These are phyloP conservation scores for Pelecanoides urinatrix DNA, from an alignment of 2,113 vertebrate genomes.

Conservation along the genomic window DNA sequence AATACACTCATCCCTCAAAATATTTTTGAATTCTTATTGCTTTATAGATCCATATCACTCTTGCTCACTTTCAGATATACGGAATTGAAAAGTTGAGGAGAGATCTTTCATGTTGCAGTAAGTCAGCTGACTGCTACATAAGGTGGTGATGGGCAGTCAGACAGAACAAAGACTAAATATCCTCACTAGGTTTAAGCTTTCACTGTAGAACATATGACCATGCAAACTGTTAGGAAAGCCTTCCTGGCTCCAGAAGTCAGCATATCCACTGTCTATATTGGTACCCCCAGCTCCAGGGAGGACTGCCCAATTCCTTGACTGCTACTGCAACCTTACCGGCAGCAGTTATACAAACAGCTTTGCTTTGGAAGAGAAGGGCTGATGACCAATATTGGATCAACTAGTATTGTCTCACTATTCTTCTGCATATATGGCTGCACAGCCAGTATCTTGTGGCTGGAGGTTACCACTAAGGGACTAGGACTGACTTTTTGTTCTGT, in stretches of 20 bases:
- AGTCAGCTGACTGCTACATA: not conserved
- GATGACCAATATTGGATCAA: not conserved
- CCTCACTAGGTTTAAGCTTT: not conserved
- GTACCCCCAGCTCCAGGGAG: not conserved
- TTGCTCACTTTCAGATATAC: not conserved
- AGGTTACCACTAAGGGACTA: not conserved
- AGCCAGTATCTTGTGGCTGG: not conserved
- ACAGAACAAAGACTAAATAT: not conserved
- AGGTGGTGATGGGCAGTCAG: not conserved
- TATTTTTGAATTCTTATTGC: not conserved
- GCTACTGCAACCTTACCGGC: not conserved
- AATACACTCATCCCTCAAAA: not conserved
- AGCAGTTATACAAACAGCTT: not conserved
- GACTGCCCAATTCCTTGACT: not conserved
- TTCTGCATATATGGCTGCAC: not conserved
- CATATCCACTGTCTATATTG: not conserved
- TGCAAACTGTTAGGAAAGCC: not conserved
- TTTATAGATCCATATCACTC: not conserved
- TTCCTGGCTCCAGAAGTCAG: not conserved
- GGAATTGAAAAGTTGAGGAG: not conserved
- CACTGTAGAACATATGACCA: not conserved
- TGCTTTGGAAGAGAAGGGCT: not conserved
- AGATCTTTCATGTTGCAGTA: not conserved
- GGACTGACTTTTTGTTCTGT: not conserved
- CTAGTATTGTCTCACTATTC: not conserved